Conservation (phyloP, 2,113 vertebrate genomes). For the Emydocephalus ijimae region DNA sequence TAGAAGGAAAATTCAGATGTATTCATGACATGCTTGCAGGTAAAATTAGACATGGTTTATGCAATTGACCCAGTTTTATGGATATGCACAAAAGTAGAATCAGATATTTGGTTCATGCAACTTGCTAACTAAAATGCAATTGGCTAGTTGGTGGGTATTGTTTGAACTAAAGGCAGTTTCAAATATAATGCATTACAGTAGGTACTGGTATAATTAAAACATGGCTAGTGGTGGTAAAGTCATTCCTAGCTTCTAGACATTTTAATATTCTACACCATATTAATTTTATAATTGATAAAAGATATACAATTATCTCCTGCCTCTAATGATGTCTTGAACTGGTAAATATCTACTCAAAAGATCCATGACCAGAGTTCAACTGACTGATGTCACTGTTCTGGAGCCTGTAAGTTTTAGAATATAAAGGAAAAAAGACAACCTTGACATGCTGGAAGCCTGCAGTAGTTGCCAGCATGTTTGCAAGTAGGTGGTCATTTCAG, state of each 20-base stretch:
- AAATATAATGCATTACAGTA: neutral
- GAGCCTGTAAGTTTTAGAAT: neutral
- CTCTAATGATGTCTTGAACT: neutral
- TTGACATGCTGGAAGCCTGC: neutral
- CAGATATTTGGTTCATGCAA: neutral
- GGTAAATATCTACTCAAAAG: neutral
- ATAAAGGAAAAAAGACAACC: neutral
- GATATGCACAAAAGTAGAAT: neutral
- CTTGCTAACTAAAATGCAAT: neutral
- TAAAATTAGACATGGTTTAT: neutral
- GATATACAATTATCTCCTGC: neutral
- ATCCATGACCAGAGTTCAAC: neutral
- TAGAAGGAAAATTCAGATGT: neutral
- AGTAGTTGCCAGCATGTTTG: neutral
- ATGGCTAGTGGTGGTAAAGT: neutral
- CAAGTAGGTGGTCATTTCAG: neutral
- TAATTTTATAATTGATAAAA: neutral
- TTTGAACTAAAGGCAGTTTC: neutral
- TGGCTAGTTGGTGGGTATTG: neutral
- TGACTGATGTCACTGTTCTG: neutral
- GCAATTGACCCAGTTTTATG: neutral
- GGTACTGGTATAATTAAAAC: neutral
- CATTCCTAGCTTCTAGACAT: neutral
- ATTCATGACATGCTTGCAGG: neutral
- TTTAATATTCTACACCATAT: neutral